Evolutionary conservation across 2,797 vertebrate genomes (phyloP), one percentile per base, ranked within the genome.

Genomic region (Sebastes nivosus): DNA sequence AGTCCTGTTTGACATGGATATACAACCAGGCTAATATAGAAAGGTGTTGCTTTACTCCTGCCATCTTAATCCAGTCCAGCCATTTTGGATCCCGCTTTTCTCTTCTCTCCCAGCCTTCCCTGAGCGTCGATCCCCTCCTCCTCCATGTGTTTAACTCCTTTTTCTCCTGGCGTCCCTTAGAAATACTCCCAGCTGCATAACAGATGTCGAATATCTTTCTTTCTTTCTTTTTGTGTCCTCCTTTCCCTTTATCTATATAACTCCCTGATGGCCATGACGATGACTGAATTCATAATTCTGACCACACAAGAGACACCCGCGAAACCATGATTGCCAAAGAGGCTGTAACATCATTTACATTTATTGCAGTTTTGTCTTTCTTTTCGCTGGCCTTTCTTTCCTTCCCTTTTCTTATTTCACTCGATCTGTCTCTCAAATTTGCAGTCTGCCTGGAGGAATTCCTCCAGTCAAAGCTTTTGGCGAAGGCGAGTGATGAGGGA

Each of bases 101-200:
- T 86, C 79, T 77, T 85, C 87, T 85, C 77, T 82, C 73, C 46
- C 79, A 87, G 85, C 71, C 64, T 86, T 85, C 79, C 80, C 75
- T 1, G 11, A 82, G 81, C 55, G 4, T 78, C 29, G 73, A 52
- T 83, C 87, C 83, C 83, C 75, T 83, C 87, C 84, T 76, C 88
- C 79, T 78, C 67, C 70, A 50, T 77, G 75, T 90, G 79, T 94
- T 92, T 89, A 84, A 88, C 91, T 91, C 84, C 84, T 77, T 89
- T 92, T 88, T 91, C 79, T 89, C 73, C 73, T 78, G 82, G 72
- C 80, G 64, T 91, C 77, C 60, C 69, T 80, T 59, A 84, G 68
- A 90, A 93, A 89, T 80, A 77, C 82, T 82, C 84, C 88, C 94
- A 94, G 90, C 92, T 95, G 94, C 90, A 85, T 66, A 83, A 87